Conservation (phyloP, 2,888 invertebrate genomes). For the Metacarcinus magister region DNA sequence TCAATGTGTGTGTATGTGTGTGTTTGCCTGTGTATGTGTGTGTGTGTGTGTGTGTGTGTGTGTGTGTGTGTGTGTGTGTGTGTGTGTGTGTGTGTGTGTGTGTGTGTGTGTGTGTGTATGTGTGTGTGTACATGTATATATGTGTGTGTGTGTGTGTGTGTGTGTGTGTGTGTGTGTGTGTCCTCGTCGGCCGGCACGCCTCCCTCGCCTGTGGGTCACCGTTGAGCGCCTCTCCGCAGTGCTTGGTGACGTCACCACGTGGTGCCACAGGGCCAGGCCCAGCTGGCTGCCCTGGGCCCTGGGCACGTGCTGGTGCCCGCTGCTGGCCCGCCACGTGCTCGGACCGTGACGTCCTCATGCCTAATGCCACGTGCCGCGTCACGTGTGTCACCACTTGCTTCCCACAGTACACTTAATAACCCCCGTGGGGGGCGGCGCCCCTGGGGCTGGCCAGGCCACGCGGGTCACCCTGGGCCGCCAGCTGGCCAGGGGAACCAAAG, state of each 20-base stretch:
- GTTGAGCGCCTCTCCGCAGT: not conserved
- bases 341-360: not conserved
- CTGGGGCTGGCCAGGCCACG: not conserved
- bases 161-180: not conserved
- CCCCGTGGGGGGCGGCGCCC: not conserved
- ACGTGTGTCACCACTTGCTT: not conserved
- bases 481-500: conserved; percentile 57
- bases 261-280: not conserved
- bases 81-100: not conserved
- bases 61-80: not conserved
- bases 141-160: not conserved
- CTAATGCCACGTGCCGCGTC: conserved; percentile 34
- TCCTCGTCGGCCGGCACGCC: too few species aligned
- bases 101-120: not conserved
- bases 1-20: not conserved
- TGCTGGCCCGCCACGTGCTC: not conserved
- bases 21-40: not conserved
- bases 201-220: not conserved
- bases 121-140: not conserved
- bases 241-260: too few species aligned
- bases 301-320: too few species aligned
- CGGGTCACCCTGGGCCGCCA: not conserved
- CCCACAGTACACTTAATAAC: not conserved
- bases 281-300: not conserved
- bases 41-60: not conserved